A percentile compares a stretch with the other conserved stretches of the same genome.
phyloP scores from a whole-genome alignment of 2,888 invertebrate species.

The Operophtera brumata region DNA sequence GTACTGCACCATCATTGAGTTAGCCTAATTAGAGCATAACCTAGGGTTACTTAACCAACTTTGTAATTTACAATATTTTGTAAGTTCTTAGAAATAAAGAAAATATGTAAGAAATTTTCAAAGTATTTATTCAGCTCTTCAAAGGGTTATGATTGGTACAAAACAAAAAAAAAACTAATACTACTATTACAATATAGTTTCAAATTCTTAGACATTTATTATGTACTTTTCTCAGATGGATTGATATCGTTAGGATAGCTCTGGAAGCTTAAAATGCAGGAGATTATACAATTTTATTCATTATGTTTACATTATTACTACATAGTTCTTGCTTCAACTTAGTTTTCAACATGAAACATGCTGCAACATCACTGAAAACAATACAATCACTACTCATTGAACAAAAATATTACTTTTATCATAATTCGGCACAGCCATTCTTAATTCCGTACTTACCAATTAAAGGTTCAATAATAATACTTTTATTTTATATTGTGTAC shows the following conservation, averaged over 20 bases:
- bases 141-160: constrained; percentile 65
- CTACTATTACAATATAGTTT: constrained; percentile 58
- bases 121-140: constrained; percentile 68
- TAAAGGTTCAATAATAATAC: constrained; percentile 49
- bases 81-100: not conserved
- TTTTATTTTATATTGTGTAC: constrained; percentile 34
- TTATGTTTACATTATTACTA: constrained; percentile 6
- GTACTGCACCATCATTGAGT: too few species aligned
- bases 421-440: constrained; percentile 65
- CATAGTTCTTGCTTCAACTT: constrained; percentile 10
- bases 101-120: constrained; percentile 39
- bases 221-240: constrained; percentile 55
- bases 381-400: constrained; percentile 11
- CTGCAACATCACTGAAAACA: constrained; percentile 14
- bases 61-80: too few species aligned
- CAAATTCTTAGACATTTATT: constrained; percentile 56
- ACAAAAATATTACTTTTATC: constrained; percentile 37
- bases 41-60: too few species aligned
- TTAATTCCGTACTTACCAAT: constrained; percentile 60
- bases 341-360: constrained; percentile 13
- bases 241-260: constrained; percentile 29
- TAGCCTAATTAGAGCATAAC: too few species aligned
- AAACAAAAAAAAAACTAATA: constrained; percentile 61
- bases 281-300: constrained; percentile 24
- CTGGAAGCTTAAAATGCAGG: constrained; percentile 39